Conservation (phyloP, 2,113 vertebrate species). For the Galbula dea region DNA sequence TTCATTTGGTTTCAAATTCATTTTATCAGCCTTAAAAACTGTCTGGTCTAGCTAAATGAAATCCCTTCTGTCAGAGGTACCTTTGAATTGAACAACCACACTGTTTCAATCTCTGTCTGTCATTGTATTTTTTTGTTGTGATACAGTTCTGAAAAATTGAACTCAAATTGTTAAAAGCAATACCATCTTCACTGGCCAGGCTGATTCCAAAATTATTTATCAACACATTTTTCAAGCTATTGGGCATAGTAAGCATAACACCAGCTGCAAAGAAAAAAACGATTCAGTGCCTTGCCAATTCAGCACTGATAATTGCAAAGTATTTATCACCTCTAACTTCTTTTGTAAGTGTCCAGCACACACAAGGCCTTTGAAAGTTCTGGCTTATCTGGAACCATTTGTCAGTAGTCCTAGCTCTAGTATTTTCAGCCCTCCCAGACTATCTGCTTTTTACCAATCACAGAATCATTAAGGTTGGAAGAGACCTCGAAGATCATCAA, state of each 20-base stretch:
- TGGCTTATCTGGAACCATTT: background rate
- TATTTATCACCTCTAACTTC: background rate
- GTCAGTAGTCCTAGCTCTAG: background rate
- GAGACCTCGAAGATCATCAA: no score
- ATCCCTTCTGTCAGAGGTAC: conserved; percentile 30
- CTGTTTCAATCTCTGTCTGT: conserved; percentile 17
- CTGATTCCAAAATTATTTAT: conserved; percentile 23
- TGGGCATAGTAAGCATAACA: background rate
- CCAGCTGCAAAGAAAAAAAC: background rate
- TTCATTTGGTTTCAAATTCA: conserved; percentile 50
- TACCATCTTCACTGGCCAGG: background rate
- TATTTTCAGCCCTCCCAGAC: background rate
- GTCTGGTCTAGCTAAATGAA: conserved; percentile 45
- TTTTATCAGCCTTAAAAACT: conserved; percentile 35
- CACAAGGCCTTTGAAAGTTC: background rate
- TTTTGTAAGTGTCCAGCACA: background rate
- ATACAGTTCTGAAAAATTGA: conserved; percentile 54
- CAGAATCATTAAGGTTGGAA: no score
- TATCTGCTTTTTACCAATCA: background rate
- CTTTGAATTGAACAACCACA: conserved; percentile 25
- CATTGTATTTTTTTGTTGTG: conserved; percentile 27
- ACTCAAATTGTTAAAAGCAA: conserved; percentile 44
- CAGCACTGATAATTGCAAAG: background rate
- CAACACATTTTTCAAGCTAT: conserved; percentile 38
- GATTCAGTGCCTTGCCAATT: background rate